Conservation (phyloP, 1,140 invertebrate species). For the Achroia grisella region DNA sequence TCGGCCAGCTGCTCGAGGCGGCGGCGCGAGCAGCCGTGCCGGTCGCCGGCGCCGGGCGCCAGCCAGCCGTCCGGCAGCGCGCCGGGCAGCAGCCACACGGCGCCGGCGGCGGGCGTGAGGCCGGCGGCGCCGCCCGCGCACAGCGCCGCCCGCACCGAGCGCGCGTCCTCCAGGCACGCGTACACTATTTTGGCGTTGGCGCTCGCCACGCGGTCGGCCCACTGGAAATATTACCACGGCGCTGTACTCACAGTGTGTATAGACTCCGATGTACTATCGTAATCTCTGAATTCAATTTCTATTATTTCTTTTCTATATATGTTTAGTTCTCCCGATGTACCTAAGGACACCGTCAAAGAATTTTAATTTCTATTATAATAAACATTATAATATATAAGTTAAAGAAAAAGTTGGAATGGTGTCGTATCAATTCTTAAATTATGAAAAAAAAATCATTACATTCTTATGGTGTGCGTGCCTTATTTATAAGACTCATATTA, state of each 20-base stretch:
- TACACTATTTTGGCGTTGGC: conserved; percentile 26
- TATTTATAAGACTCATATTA: no score
- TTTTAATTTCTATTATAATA: no score
- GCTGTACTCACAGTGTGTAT: not conserved
- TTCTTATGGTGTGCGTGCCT: no score
- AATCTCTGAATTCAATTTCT: no score
- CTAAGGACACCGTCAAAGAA: no score
- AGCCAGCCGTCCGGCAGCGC: conserved; percentile 13
- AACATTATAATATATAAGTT: no score
- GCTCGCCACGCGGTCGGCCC: conserved; percentile 29
- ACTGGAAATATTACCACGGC: conserved; percentile 22
- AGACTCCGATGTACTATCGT: no score
- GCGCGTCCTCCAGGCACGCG: conserved; percentile 39
- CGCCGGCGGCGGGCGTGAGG: conserved; percentile 13
- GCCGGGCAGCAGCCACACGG: conserved; percentile 30
- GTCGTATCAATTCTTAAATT: no score
- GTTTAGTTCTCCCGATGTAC: no score
- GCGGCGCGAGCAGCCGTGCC: conserved; percentile 8
- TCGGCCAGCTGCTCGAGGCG: conserved; percentile 23
- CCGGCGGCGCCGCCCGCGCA: conserved; percentile 28
- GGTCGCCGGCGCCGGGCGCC: conserved; percentile 2
- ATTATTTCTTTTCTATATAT: no score
- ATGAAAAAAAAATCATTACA: no score
- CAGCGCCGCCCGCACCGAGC: conserved; percentile 35
- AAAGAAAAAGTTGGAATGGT: no score